Base-by-base conservation (phyloP, 1,140 invertebrate species). In the Neuroterus valhalla region DNA sequence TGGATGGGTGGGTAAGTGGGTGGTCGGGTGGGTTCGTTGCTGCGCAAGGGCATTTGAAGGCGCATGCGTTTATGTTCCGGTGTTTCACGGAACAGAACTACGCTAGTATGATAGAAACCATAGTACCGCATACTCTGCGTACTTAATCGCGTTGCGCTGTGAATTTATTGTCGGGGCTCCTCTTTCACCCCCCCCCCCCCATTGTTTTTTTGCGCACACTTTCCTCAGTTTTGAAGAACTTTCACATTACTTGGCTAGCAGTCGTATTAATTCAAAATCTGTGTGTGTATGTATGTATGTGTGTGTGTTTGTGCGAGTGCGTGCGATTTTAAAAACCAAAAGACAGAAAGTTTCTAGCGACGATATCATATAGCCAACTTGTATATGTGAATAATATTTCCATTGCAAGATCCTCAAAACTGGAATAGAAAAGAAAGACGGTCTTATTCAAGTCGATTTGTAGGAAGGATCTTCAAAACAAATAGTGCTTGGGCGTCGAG, bases 51-150 rank as follows among this genome's bases (percentile, higher is more conserved):
- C 55, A 62, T 26, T 31, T 62, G 15, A 62, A 62, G 31, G 55
- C 55, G 55, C 55, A 62, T 62, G 55, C 55, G 26, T 62, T 62
- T 62, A 62, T 62, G 55, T 31, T n/a, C 55, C 55, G 55, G 31
- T 31, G 26, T 62, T 15, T 62, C 55, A 62, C 52, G 14, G n/a
- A 62, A 62, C 23, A 26, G 11, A 62, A 26, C 21, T 62, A 62
- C 55, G 12, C 15, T 15, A 62, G 55, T 62, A 23, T 62, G 55
- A 62, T 31, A 62, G 55, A 62, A 62, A 23, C 55, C 55, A 62
- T 62, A 62, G 55, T 62, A 62, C 55, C n/a, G 55, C 31, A 26
- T 26, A 62, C 55, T 62, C 26, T 62, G 55, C 31, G 55, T 26
- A 62, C 55, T 6, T 26, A 62, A 62, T 38, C 31, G 31, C 55